Evolutionary conservation across 2,888 invertebrate species (phyloP).

Genomic region (Dysmachus trigonus): DNA sequence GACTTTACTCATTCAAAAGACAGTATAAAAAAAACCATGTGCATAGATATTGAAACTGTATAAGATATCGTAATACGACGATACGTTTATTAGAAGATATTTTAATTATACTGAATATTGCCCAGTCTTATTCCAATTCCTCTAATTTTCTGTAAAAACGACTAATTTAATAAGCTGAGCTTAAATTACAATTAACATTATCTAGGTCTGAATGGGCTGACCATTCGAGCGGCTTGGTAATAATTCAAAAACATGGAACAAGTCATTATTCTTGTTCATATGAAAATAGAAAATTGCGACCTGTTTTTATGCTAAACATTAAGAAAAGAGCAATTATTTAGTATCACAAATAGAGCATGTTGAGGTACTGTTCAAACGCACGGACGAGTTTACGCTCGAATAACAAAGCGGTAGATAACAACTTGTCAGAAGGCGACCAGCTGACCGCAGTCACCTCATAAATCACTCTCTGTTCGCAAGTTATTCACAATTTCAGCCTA

Average conservation of each 20-base stretch:
- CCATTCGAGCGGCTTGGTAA: neutral
- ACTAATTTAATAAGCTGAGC: neutral
- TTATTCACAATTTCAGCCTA: slow-evolving; percentile 17
- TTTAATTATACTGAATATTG: neutral
- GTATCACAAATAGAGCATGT: slow-evolving; percentile 11
- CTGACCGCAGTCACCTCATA: slow-evolving; percentile 17
- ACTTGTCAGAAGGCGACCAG: neutral
- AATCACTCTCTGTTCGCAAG: neutral
- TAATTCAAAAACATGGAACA: neutral
- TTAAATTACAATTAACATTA: neutral
- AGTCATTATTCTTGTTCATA: neutral
- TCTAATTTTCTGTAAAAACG: neutral
- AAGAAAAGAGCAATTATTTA: neutral
- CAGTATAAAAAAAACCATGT: no score
- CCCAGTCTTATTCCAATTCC: neutral
- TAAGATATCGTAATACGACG: no score
- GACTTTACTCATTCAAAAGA: no score
- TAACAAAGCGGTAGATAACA: neutral
- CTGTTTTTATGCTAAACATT: neutral
- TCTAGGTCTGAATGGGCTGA: neutral
- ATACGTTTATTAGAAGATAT: no score
- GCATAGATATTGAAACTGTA: no score
- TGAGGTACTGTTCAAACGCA: neutral
- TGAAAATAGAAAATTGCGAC: slow-evolving; percentile 6
- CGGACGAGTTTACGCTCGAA: neutral